phyloP scores from a whole-genome alignment of 2,797 vertebrate genomes.

The Spinus olivaceus region DNA sequence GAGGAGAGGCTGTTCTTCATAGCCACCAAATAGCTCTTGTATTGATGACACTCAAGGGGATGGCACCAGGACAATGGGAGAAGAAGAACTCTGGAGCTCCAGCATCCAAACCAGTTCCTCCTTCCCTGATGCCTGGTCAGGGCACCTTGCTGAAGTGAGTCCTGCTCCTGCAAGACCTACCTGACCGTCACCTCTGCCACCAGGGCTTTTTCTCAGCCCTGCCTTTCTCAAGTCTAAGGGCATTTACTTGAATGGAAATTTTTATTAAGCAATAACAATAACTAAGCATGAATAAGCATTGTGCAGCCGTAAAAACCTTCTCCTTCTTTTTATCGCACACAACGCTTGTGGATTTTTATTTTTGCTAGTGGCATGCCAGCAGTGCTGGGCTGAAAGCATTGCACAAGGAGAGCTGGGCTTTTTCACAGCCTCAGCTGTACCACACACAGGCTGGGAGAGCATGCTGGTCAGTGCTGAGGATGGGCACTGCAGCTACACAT shows the following conservation, averaged over 20 bases:
- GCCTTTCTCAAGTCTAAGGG: background rate
- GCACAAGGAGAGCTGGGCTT: background rate
- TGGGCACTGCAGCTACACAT: background rate
- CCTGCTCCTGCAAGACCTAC: background rate
- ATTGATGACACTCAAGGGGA: background rate
- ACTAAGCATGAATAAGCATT: background rate
- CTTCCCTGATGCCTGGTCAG: background rate
- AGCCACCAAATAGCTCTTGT: background rate
- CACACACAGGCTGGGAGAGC: background rate
- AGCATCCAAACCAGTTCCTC: background rate
- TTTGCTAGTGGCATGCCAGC: background rate
- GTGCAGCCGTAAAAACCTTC: background rate
- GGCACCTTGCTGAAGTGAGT: background rate
- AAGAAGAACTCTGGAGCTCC: background rate
- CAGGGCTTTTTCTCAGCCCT: background rate
- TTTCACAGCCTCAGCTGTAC: background rate
- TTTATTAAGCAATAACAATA: background rate
- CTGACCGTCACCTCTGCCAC: background rate
- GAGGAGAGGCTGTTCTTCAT: background rate
- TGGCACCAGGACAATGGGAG: background rate
- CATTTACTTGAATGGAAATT: background rate
- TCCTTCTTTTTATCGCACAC: background rate
- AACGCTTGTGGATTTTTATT: background rate
- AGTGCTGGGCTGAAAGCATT: background rate
- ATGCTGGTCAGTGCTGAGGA: fast-evolving